A percentile compares a stretch with the other conserved stretches of the same genome.
phyloP scores from a whole-genome alignment of 2,113 vertebrate genomes.

The Enhydra lutris region DNA sequence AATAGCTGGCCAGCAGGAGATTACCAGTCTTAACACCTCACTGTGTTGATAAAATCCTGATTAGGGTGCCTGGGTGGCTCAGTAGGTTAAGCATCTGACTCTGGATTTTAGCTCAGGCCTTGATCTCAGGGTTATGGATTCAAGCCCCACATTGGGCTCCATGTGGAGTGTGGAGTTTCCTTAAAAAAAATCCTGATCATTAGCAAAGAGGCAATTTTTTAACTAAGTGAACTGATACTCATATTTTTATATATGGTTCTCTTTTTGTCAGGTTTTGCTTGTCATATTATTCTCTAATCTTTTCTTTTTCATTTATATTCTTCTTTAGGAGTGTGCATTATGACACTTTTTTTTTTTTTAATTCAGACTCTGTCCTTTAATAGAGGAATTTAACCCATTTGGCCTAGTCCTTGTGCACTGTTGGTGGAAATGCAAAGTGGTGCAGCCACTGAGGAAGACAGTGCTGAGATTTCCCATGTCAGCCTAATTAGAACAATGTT shows the following conservation, averaged over 20 bases:
- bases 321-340: background rate
- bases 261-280: background rate
- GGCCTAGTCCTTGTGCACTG: background rate
- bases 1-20: background rate
- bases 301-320: background rate
- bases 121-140: background rate
- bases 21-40: background rate
- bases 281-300: background rate
- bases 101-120: background rate
- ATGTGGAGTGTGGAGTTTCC: background rate
- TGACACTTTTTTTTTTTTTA: background rate
- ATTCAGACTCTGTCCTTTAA: background rate
- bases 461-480: background rate
- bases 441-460: background rate
- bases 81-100: background rate
- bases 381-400: background rate
- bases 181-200: background rate
- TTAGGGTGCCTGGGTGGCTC: background rate
- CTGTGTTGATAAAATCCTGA: background rate
- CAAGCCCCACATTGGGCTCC: background rate
- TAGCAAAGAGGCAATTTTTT: background rate
- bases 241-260: background rate
- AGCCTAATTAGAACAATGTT: background rate
- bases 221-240: background rate
- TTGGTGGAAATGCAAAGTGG: background rate